Conservation (phyloP, 2,797 vertebrate genomes). For the Rhinoraja longicauda region DNA sequence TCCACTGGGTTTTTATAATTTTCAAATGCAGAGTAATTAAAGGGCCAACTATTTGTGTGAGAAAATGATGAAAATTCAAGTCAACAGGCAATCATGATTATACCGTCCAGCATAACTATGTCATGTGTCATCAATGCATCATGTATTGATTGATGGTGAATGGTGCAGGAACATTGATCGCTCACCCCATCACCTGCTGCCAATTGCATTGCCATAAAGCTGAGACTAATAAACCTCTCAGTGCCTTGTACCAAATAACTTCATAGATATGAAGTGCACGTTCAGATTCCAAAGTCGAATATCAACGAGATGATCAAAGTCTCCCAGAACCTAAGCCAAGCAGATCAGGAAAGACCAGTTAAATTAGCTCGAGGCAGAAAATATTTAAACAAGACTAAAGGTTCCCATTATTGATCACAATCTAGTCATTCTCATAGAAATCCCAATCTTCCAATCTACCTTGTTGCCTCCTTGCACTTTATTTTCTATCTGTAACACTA, state of each 20-base stretch:
- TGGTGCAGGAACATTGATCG: not conserved
- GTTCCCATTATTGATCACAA: not conserved
- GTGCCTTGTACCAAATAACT: not conserved
- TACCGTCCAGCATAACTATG: not conserved
- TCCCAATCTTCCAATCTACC: too few relatives aligned
- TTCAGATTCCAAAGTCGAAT: constrained; percentile 21
- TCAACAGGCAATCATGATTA: not conserved
- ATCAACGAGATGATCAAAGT: not conserved
- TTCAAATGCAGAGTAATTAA: not conserved
- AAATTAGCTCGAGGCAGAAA: too few relatives aligned
- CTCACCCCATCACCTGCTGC: not conserved
- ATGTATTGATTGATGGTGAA: not conserved
- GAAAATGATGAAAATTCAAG: not conserved
- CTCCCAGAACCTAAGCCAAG: not conserved
- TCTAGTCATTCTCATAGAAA: not conserved
- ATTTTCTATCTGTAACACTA: too few relatives aligned
- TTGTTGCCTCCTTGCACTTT: too few relatives aligned
- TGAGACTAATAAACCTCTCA: not conserved
- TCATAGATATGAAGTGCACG: not conserved
- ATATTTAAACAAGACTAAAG: not conserved
- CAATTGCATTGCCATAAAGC: not conserved
- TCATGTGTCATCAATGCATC: not conserved
- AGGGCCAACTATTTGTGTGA: not conserved
- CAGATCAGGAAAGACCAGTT: not conserved
- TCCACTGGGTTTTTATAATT: not conserved